Conservation (phyloP, 2,797 vertebrate genomes). For the Rhinoraja longicauda region DNA sequence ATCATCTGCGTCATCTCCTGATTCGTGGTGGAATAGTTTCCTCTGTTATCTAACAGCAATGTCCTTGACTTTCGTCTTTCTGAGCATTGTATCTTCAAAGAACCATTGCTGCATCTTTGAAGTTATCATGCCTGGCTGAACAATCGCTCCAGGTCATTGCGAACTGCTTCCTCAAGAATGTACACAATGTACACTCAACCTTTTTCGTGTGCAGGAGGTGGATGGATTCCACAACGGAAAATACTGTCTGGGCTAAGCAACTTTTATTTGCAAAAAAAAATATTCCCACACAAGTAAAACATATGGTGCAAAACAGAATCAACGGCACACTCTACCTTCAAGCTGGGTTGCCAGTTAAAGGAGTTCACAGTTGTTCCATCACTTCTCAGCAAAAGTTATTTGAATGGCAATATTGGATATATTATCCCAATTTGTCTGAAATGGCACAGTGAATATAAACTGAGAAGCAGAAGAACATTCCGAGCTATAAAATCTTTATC, state of each 20-base stretch:
- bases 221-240: not conserved
- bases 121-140: not conserved
- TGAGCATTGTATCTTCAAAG: not conserved
- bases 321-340: not conserved
- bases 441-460: not conserved
- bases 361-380: not conserved
- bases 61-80: not conserved
- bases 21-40: too few relatives aligned
- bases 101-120: not conserved
- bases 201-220: not conserved
- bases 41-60: not conserved
- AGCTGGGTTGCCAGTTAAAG: not conserved
- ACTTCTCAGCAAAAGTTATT: not conserved
- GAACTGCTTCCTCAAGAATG: not conserved
- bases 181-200: not conserved
- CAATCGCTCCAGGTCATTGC: not conserved
- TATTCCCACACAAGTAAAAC: not conserved
- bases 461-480: not conserved
- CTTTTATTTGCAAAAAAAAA: conserved; percentile 6
- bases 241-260: not conserved
- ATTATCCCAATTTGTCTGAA: not conserved
- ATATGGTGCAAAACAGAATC: not conserved
- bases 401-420: not conserved
- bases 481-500: not conserved
- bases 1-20: too few relatives aligned